Base-by-base conservation (phyloP, 2,888 invertebrate genomes). In the Caradrina kadenii region DNA sequence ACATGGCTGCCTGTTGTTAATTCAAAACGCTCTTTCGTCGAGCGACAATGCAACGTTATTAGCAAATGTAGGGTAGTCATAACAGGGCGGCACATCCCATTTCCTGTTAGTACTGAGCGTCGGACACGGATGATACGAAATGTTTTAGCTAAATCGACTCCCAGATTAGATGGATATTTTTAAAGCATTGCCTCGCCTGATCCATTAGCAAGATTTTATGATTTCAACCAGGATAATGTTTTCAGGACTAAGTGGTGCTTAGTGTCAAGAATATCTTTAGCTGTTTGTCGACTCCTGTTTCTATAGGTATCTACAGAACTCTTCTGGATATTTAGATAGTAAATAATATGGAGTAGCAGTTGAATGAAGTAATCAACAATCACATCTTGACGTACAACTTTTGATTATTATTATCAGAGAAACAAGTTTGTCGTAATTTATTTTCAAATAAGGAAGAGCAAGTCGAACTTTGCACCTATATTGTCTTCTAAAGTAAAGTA, bases 201-300 rank as follows among this genome's bases (percentile, higher is more conserved):
- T 93, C 93, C 93, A 93, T 94, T 93, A 93, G 92, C 90, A 87
- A 88, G 88, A 91, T 93, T 92, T 92, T 90, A 90, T 88, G 91
- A 92, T 90, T 88, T 88, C 63, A 66, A 50, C 81, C 87, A 87
- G 84, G 88, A 87, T 86, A 87, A 89, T 89, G 89, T 90, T 88
- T 88, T 88, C 87, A 81, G 82, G 52, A 65, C 63, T 68, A 79
- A 80, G 65, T 73, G 62, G 63, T 67, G 53, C 61, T 80, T 49
- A 73, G 50, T 66, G 71, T 64, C 75, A 65, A 65, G 59, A 79
- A 62, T 74, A 74, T 69, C n/a, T 59, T 63, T 26, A 62, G 45
- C 22, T 62, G 21, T 50, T 48, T 31, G 50, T 54, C 13, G 31
- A 26, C 49, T 54, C 50, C n/a, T 48, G 49, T 59, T 58, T 62